phyloP scores from a whole-genome alignment of 2,888 invertebrate genomes.

The Melipona beecheii region DNA sequence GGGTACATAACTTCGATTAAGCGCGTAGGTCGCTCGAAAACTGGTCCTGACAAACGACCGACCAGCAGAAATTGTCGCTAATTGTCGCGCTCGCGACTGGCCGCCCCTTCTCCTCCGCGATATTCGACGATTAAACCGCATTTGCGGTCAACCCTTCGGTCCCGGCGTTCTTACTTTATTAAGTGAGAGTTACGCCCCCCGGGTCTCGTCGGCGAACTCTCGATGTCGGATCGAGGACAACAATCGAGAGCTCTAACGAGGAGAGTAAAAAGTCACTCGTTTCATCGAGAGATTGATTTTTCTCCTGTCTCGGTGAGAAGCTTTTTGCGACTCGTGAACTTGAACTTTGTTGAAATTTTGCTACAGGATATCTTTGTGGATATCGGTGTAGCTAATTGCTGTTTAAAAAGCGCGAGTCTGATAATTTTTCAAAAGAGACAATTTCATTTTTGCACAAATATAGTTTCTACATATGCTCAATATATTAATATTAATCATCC shows the following conservation, averaged over 20 bases:
- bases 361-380: neutral
- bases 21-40: constrained; percentile 31
- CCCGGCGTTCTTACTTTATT: constrained; percentile 59
- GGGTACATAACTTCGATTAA: constrained; percentile 31
- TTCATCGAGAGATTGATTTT: neutral
- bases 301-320: neutral
- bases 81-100: constrained; percentile 47
- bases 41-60: constrained; percentile 55
- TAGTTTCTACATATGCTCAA: neutral
- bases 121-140: constrained; percentile 56
- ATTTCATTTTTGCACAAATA: neutral
- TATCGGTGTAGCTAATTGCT: too few relatives aligned
- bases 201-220: constrained; percentile 25
- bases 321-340: too few relatives aligned
- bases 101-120: constrained; percentile 28
- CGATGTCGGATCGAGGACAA: constrained; percentile 20
- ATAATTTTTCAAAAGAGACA: neutral
- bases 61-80: constrained; percentile 56
- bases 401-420: too few relatives aligned
- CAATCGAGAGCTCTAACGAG: constrained; percentile 25
- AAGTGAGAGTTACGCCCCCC: constrained; percentile 53
- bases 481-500: too few relatives aligned
- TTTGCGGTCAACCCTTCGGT: constrained; percentile 33
- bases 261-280: constrained; percentile 21
- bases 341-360: neutral